Percentiles rank a stretch among this genome's conserved stretches.
These are phyloP conservation scores for Cephalopholis sonnerati DNA, from an alignment of 2,113 vertebrate genomes.

Conservation along the genomic window DNA sequence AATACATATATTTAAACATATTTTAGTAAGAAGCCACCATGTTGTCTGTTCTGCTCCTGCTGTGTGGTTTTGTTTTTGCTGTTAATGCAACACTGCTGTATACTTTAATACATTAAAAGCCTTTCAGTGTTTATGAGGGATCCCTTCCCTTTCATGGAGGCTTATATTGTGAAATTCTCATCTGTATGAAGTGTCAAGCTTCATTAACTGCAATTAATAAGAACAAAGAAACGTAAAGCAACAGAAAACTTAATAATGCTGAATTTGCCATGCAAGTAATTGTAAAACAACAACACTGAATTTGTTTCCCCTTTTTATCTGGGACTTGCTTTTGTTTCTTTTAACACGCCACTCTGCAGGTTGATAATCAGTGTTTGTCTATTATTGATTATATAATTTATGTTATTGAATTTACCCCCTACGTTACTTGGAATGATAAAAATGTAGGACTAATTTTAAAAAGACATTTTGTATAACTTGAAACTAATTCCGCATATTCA, in stretches of 20 bases:
- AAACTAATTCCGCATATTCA: background rate
- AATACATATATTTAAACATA: background rate
- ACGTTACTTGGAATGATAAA: background rate
- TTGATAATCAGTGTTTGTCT: background rate
- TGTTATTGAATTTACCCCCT: background rate
- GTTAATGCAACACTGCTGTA: background rate
- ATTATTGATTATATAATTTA: background rate
- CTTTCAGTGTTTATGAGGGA: background rate
- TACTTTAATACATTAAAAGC: slow-evolving; percentile 9
- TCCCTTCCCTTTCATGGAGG: background rate
- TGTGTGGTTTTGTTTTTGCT: background rate
- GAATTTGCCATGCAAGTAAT: background rate
- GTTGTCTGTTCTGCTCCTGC: background rate
- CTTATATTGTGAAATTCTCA: slow-evolving; percentile 25
- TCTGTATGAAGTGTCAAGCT: slow-evolving; percentile 12
- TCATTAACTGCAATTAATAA: background rate
- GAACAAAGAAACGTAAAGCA: background rate
- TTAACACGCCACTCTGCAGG: background rate
- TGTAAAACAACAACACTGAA: background rate
- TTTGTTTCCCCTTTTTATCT: background rate
- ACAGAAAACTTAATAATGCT: background rate
- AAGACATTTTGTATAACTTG: background rate
- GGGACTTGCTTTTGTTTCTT: background rate
- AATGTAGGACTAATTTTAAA: too few species aligned
- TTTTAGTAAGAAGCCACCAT: background rate